Evolutionary conservation across 2,888 invertebrate genomes (phyloP).

Genomic region (Pycnomerus fuliginosus): DNA sequence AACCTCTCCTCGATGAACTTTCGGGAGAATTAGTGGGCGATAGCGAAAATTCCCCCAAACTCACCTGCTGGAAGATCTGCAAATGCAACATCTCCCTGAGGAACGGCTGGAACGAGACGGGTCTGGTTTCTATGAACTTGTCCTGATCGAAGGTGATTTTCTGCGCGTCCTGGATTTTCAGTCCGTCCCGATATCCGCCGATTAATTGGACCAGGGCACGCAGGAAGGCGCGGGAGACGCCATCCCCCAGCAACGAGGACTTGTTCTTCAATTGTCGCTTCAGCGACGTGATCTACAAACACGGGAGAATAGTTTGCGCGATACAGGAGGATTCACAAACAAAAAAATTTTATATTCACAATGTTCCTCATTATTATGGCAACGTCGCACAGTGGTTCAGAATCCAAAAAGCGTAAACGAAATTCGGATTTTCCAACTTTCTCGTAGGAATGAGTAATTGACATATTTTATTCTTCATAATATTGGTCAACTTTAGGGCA

Average conservation of each 20-base stretch:
- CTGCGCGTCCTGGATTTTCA: slow-evolving; percentile 71
- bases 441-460: too few species aligned
- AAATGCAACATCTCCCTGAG: slow-evolving; percentile 86
- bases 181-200: slow-evolving; percentile 90
- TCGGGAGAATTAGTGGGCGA: not conserved
- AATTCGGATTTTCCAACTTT: too few species aligned
- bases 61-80: slow-evolving; percentile 91
- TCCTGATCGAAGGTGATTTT: slow-evolving; percentile 84
- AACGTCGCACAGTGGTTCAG: too few species aligned
- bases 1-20: slow-evolving; percentile 94
- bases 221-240: slow-evolving; percentile 90
- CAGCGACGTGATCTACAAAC: slow-evolving; percentile 74
- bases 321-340: too few species aligned
- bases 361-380: too few species aligned
- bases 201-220: slow-evolving; percentile 89
- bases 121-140: slow-evolving; percentile 84
- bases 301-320: too few species aligned
- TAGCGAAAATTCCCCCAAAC: too few species aligned
- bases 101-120: slow-evolving; percentile 83
- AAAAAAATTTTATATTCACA: too few species aligned
- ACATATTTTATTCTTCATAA: too few species aligned
- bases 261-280: slow-evolving; percentile 75
- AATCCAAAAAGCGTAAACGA: too few species aligned
- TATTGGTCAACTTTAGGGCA: too few species aligned
- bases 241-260: slow-evolving; percentile 81